Conservation (phyloP, 1,140 invertebrate species). For the Drosophila fuyamai region DNA sequence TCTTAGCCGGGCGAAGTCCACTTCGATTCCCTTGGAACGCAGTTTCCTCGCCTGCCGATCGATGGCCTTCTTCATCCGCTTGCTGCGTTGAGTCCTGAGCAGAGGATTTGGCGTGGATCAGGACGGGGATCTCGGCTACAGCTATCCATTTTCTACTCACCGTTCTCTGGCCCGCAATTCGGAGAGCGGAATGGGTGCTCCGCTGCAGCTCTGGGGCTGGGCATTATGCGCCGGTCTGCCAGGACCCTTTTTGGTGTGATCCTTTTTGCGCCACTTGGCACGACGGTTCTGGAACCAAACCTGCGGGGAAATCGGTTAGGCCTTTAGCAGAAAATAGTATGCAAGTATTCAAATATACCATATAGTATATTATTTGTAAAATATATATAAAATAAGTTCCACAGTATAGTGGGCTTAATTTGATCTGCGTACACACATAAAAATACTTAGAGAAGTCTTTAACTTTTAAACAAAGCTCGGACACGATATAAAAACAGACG, state of each 20-base stretch:
- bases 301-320: conserved; percentile 85
- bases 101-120: not conserved
- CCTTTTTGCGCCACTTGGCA: conserved; percentile 99
- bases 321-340: too few relatives aligned
- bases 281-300: conserved; percentile 99
- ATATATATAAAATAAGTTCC: too few relatives aligned
- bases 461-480: too few relatives aligned
- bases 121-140: not conserved
- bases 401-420: too few relatives aligned
- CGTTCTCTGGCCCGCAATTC: conserved; percentile 95
- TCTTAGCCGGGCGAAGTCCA: conserved; percentile 93
- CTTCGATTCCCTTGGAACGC: conserved; percentile 94
- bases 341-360: too few relatives aligned
- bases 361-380: too few relatives aligned
- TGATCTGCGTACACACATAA: too few relatives aligned
- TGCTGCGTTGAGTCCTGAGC: conserved; percentile 91
- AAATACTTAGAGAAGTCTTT: too few relatives aligned
- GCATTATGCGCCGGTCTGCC: conserved; percentile 99
- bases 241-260: conserved; percentile 99
- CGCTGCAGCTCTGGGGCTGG: conserved; percentile 98
- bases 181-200: conserved; percentile 97
- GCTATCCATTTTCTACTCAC: conserved; percentile 77
- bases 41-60: conserved; percentile 96
- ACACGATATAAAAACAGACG: too few relatives aligned
- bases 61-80: conserved; percentile 96